Conservation (phyloP, 1,140 invertebrate species). For the Adoxophyes honmai region DNA sequence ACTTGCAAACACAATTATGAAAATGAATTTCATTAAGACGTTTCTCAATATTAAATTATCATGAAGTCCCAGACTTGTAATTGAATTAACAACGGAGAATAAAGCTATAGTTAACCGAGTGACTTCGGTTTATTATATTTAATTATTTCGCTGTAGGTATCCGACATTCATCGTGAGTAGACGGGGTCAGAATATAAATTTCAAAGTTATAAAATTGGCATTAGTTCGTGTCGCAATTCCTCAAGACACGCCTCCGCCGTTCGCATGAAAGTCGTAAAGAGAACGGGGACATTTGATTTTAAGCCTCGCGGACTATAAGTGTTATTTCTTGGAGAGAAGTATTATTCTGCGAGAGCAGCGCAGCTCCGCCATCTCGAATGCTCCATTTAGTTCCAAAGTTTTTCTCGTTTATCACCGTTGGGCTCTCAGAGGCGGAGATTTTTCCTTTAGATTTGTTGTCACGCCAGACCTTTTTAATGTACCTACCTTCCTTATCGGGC, state of each 20-base stretch:
- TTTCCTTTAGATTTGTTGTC: constrained; percentile 79
- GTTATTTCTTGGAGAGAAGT: constrained; percentile 75
- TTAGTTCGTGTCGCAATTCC: constrained; percentile 57
- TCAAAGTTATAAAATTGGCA: constrained; percentile 42
- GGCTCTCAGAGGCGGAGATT: constrained; percentile 75
- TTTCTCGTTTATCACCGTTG: constrained; percentile 77
- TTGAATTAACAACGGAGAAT: background rate
- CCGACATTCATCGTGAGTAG: constrained; percentile 1
- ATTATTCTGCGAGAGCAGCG: constrained; percentile 73
- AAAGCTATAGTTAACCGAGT: background rate
- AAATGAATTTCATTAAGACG: background rate
- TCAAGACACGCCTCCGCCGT: constrained; percentile 51
- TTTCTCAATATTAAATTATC: background rate
- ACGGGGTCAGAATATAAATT: constrained; percentile 19
- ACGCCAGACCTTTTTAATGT: constrained; percentile 78
- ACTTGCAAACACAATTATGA: background rate
- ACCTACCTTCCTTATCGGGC: constrained; percentile 75
- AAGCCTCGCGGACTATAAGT: constrained; percentile 75
- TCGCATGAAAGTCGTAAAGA: constrained; percentile 49
- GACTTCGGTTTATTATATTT: background rate
- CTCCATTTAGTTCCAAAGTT: constrained; percentile 77
- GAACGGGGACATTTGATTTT: constrained; percentile 75
- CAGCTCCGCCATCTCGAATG: constrained; percentile 71
- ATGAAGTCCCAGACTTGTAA: background rate
- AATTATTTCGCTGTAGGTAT: background rate